phyloP scores from a whole-genome alignment of 1,140 invertebrate genomes.

The Galleria mellonella region DNA sequence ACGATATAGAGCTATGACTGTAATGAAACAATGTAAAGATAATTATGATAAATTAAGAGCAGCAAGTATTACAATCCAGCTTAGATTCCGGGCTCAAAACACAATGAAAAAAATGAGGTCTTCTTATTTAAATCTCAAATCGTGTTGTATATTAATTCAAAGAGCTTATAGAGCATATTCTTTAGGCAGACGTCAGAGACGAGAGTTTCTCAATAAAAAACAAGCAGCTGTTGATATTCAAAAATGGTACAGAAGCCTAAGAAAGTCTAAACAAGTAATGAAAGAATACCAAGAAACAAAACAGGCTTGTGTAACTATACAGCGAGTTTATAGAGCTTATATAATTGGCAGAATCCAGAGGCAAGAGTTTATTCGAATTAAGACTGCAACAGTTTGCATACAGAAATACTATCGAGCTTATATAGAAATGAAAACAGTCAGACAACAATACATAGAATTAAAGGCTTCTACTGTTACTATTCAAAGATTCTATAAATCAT shows the following conservation, averaged over 20 bases:
- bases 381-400: constrained; percentile 42
- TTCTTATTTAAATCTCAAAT: constrained; percentile 35
- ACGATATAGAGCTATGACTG: constrained; percentile 40
- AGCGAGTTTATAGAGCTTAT: constrained; percentile 43
- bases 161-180: constrained; percentile 42
- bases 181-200: constrained; percentile 33
- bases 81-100: constrained; percentile 37
- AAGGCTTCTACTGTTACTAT: constrained; percentile 45
- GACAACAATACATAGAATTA: constrained; percentile 35
- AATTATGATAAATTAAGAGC: constrained; percentile 31
- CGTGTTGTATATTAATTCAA: constrained; percentile 41
- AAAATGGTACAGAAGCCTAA: constrained; percentile 49
- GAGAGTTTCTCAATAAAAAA: constrained; percentile 35
- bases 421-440: constrained; percentile 40
- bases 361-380: constrained; percentile 35
- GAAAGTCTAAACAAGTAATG: constrained; percentile 30
- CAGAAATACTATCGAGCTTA: constrained; percentile 66
- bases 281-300: constrained; percentile 29
- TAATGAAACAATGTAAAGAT: constrained; percentile 27
- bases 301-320: constrained; percentile 41
- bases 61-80: constrained; percentile 43
- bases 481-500: constrained; percentile 69
- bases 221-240: constrained; percentile 57
- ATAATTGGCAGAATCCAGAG: constrained; percentile 32
- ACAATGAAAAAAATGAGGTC: constrained; percentile 47